phyloP scores from a whole-genome alignment of 2,888 invertebrate genomes.

The Brachyptera putata region DNA sequence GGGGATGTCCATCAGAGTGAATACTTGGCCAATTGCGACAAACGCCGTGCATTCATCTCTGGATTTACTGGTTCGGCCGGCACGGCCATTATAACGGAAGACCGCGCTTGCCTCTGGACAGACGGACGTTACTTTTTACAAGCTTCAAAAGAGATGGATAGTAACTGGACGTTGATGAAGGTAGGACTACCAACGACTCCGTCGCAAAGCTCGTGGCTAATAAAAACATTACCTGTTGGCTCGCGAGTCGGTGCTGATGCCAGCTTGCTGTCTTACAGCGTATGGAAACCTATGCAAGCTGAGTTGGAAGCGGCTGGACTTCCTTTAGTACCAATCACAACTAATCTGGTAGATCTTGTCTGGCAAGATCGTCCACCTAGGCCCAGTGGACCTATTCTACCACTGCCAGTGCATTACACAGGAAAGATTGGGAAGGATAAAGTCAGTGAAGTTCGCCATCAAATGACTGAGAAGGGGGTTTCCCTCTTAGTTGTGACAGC shows the following conservation, averaged over 20 bases:
- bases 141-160: conserved; percentile 76
- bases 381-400: conserved; percentile 52
- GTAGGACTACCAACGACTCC: conserved; percentile 63
- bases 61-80: conserved; percentile 92
- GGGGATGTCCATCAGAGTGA: conserved; percentile 89
- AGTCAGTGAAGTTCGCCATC: conserved; percentile 57
- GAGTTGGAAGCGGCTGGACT: conserved; percentile 61
- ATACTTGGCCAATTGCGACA: conserved; percentile 82
- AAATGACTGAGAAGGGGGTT: conserved; percentile 63
- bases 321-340: conserved; percentile 57
- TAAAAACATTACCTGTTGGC: conserved; percentile 54
- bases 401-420: conserved; percentile 57
- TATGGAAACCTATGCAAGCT: conserved; percentile 57
- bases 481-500: conserved; percentile 66
- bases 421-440: conserved; percentile 64
- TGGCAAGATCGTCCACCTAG: conserved; percentile 58
- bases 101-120: conserved; percentile 86
- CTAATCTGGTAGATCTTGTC: conserved; percentile 72
- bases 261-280: conserved; percentile 56
- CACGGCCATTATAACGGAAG: conserved; percentile 76
- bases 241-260: conserved; percentile 2
- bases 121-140: conserved; percentile 95
- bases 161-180: conserved; percentile 89
- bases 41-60: conserved; percentile 75
- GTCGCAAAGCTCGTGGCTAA: conserved; percentile 68